These are phyloP conservation scores for Alethe diademata DNA, from an alignment of 2,113 vertebrate species.

Conservation along the genomic window DNA sequence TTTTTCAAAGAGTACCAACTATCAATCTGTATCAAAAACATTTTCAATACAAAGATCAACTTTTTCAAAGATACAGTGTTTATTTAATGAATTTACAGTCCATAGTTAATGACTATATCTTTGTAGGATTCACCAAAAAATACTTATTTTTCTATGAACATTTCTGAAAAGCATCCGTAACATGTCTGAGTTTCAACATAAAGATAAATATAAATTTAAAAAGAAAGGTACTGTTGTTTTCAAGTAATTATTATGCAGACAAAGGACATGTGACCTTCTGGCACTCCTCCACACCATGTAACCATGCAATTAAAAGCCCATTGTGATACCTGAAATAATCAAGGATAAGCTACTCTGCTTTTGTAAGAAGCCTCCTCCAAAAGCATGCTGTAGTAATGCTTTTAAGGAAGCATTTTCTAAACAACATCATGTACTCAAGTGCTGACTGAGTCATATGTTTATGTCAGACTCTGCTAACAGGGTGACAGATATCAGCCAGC, in stretches of 20 bases:
- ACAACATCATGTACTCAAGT: constrained; percentile 2
- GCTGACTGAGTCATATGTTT: constrained; percentile 45
- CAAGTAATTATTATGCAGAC: background rate
- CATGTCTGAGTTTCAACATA: background rate
- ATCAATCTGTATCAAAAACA: background rate
- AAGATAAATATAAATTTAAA: background rate
- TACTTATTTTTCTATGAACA: background rate
- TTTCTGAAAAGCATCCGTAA: background rate
- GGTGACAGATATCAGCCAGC: background rate
- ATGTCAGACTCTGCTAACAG: background rate
- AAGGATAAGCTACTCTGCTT: constrained; percentile 22
- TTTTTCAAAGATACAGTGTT: background rate
- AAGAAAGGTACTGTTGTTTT: background rate
- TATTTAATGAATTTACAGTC: background rate
- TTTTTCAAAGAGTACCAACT: background rate
- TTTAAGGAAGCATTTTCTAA: constrained; percentile 40
- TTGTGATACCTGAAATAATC: constrained; percentile 21
- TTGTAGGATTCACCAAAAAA: background rate
- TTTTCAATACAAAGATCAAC: background rate
- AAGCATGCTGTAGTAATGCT: background rate
- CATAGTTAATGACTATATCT: background rate
- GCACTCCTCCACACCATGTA: background rate
- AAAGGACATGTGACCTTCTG: background rate
- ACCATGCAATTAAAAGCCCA: background rate
- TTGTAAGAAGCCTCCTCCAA: background rate